These are phyloP conservation scores for Salvelinus fontinalis DNA, from an alignment of 2,113 vertebrate genomes.

Conservation along the genomic window DNA sequence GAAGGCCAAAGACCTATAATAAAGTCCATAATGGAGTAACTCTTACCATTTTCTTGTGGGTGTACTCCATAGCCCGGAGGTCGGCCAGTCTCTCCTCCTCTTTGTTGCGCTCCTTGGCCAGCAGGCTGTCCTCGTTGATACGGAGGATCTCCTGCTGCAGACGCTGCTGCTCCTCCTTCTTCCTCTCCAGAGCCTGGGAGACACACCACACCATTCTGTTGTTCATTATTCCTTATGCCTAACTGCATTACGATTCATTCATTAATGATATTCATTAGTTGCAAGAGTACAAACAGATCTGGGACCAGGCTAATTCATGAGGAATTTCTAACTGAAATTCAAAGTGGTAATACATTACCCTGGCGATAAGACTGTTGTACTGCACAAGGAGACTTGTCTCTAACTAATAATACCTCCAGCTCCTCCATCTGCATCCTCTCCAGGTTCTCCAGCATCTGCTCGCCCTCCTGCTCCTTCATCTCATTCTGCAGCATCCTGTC, in stretches of 20 bases:
- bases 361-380: neutral
- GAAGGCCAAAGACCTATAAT: no score
- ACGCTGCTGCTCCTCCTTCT: slow-evolving; percentile 66
- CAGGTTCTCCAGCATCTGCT: slow-evolving; percentile 70
- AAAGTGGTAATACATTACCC: neutral
- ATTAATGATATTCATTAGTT: no score
- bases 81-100: slow-evolving; percentile 81
- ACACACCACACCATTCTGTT: neutral
- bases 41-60: slow-evolving; percentile 79
- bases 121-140: slow-evolving; percentile 77
- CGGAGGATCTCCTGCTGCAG: slow-evolving; percentile 79
- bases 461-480: slow-evolving; percentile 77
- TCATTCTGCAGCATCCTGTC: slow-evolving; percentile 68
- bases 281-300: no score
- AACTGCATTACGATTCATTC: no score
- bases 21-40: neutral
- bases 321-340: no score
- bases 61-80: slow-evolving; percentile 76
- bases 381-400: neutral
- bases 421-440: slow-evolving; percentile 81
- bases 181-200: slow-evolving; percentile 76
- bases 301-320: no score
- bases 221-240: no score
- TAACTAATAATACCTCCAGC: slow-evolving; percentile 66
- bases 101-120: slow-evolving; percentile 66